Conservation (phyloP, 1,140 invertebrate species). For the Magallana gigas region DNA sequence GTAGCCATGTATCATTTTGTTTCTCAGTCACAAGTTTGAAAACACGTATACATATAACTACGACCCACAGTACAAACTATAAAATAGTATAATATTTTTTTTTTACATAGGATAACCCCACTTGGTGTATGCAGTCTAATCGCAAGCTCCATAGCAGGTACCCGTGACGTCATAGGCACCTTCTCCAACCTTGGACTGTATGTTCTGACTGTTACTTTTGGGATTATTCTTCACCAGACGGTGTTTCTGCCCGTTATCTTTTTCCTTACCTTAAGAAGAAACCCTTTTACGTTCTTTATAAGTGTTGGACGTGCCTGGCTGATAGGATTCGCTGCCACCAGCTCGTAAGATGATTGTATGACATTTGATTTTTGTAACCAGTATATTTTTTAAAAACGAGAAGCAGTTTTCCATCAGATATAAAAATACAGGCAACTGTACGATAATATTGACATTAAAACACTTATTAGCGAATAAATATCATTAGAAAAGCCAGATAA, state of each 20-base stretch:
- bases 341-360: slow-evolving; percentile 77
- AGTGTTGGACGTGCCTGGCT: slow-evolving; percentile 91
- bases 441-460: too few relatives aligned
- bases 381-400: not conserved
- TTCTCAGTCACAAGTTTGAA: too few relatives aligned
- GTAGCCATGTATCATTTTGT: too few relatives aligned
- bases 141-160: slow-evolving; percentile 91
- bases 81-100: not conserved
- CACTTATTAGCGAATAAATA: not conserved
- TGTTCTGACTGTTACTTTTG: slow-evolving; percentile 89
- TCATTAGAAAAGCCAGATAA: not conserved
- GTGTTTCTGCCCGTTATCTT: slow-evolving; percentile 92
- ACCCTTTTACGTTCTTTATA: slow-evolving; percentile 93
- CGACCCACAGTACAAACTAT: too few relatives aligned
- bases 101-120: slow-evolving; percentile 87
- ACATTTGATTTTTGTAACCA: not conserved
- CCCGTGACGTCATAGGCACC: slow-evolving; percentile 88
- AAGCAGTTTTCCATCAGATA: not conserved
- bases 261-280: slow-evolving; percentile 89
- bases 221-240: slow-evolving; percentile 92
- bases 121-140: slow-evolving; percentile 95
- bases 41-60: too few relatives aligned
- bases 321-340: slow-evolving; percentile 95
- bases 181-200: slow-evolving; percentile 93
- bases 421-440: not conserved